Evolutionary conservation across 2,797 vertebrate species (phyloP), one percentile per base, ranked within the genome.

Genomic region (Coregonus sp.): DNA sequence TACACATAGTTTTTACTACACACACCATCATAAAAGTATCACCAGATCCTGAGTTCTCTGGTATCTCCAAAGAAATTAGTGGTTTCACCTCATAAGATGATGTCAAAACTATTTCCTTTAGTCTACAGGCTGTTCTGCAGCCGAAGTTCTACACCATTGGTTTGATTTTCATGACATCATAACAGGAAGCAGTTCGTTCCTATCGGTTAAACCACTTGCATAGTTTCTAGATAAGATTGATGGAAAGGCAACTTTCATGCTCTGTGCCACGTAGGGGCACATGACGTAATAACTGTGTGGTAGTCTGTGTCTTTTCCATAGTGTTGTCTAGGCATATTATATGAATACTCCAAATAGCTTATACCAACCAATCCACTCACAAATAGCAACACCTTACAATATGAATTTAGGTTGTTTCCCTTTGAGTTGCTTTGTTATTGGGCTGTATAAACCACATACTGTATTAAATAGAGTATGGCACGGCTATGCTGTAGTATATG

Each of bases 41-140:
- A 20, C 61, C 52, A 47, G 66, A 68, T 16, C 25, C 5, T 56
- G 51, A 37, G n/a, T 4, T 47, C 9, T 77, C 63, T 40, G 2
- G 59, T 25, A 56, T 75, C 61, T 29, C 68, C 56, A 76, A 63
- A 54, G 20, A 74, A 59, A 25, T 79, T 74, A 61, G 51, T 76
- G 82, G 85, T 84, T 33, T 37, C 16, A 20, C 5, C 12, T 7
- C 2, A 18, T 63, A 14, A 33, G 56, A 33, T 47, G n/a, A 18
- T 71, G n/a, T 47, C 18, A 70, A 20, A 51, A 70, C 37, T 71
- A 18, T 31, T 33, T 51, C 70, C 14, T 51, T 5, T 54, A 72
- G 29, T 52, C 14, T 20, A 50, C 40, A 15, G 71, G 7, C 5
- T 18, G 29, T 33, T 54, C 71, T 72, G 15, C 71, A 56, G 16